These are phyloP conservation scores for Manis pentadactyla DNA, from an alignment of 2,797 vertebrate genomes.

Conservation along the genomic window DNA sequence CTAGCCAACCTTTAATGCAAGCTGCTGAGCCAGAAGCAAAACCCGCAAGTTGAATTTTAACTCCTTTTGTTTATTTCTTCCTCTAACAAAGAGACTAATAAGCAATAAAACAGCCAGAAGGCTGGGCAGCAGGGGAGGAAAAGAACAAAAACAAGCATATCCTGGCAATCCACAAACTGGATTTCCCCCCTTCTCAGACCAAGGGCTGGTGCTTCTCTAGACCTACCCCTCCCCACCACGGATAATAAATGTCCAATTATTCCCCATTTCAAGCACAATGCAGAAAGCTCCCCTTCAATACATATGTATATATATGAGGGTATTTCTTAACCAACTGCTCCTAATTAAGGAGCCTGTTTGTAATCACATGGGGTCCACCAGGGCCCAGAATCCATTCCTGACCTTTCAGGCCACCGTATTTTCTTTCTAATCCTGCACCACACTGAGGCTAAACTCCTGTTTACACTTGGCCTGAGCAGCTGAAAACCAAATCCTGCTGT, in stretches of 20 bases:
- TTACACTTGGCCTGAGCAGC: background rate
- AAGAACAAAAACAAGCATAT: slow-evolving; percentile 44
- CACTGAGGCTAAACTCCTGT: slow-evolving; percentile 18
- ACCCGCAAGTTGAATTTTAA: slow-evolving; percentile 29
- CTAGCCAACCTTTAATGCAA: background rate
- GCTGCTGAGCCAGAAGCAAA: slow-evolving; percentile 30
- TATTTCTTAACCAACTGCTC: background rate
- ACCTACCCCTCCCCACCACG: background rate
- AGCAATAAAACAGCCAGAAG: slow-evolving; percentile 57
- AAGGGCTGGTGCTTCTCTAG: background rate
- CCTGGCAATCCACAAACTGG: background rate
- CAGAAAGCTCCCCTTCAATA: background rate
- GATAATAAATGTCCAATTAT: background rate
- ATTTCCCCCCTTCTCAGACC: background rate
- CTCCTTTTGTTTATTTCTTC: slow-evolving; percentile 53
- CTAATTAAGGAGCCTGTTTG: background rate
- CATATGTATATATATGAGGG: background rate
- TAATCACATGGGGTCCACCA: background rate
- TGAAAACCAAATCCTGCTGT: slow-evolving; percentile 7
- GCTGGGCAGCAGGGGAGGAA: background rate
- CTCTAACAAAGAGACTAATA: slow-evolving; percentile 59
- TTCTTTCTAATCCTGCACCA: slow-evolving; percentile 50
- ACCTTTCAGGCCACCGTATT: background rate
- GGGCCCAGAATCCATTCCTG: slow-evolving; percentile 35
- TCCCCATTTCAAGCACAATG: background rate